These are phyloP conservation scores for Sandelia bainsii DNA, from an alignment of 2,797 vertebrate species.

Conservation along the genomic window DNA sequence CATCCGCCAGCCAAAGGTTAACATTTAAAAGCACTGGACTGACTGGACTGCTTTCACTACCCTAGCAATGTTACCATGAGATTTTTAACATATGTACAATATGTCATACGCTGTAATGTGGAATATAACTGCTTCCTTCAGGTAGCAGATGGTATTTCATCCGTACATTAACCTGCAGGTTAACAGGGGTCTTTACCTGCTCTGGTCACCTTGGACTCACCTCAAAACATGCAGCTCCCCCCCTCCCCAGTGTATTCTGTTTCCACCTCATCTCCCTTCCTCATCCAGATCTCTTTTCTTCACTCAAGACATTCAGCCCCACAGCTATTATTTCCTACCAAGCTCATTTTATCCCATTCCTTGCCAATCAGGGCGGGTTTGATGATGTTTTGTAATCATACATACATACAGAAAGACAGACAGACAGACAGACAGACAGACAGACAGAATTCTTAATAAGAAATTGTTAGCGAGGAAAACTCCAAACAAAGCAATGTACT, in stretches of 20 bases:
- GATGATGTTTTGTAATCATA: slow-evolving; percentile 16
- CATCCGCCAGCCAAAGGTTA: slow-evolving; percentile 56
- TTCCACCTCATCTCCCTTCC: slow-evolving; percentile 53
- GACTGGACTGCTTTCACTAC: slow-evolving; percentile 6
- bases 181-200: slow-evolving; percentile 67
- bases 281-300: slow-evolving; percentile 58
- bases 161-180: slow-evolving; percentile 74
- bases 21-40: slow-evolving; percentile 20
- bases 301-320: slow-evolving; percentile 52
- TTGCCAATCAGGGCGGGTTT: slow-evolving; percentile 13
- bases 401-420: background rate
- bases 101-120: slow-evolving; percentile 14
- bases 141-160: slow-evolving; percentile 51
- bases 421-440: background rate
- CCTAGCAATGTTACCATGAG: slow-evolving; percentile 9
- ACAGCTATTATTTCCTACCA: slow-evolving; percentile 54
- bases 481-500: slow-evolving; percentile 35
- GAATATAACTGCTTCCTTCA: background rate
- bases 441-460: slow-evolving; percentile 11
- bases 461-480: slow-evolving; percentile 19
- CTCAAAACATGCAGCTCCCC: slow-evolving; percentile 74
- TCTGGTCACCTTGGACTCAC: slow-evolving; percentile 82
- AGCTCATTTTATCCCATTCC: slow-evolving; percentile 16
- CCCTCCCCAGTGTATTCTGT: slow-evolving; percentile 43
- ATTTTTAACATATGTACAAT: slow-evolving; percentile 25